Base-by-base conservation (phyloP, 2,888 invertebrate species). In the Agrilus cyanescens region DNA sequence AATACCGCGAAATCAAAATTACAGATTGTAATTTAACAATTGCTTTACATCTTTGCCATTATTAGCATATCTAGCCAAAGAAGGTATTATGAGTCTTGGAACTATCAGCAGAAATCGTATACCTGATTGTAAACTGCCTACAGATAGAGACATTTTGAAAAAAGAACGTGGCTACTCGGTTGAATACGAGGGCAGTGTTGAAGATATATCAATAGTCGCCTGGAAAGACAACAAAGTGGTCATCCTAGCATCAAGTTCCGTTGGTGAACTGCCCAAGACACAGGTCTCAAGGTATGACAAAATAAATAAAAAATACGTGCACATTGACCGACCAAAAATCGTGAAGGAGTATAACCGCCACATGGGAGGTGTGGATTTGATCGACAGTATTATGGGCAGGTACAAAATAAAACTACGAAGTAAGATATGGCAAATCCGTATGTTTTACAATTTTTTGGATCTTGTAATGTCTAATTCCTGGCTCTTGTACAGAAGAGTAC, bases 11-110 rank as follows among this genome's bases (percentile, higher is more conserved):
- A 51, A 55, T 37, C 45, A 51, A 43, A 59, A 60, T 47, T 56
- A 57, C 43, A 39, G 47, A 46, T 13, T 64, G 12, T 63, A 57
- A 48, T 60, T 56, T 47, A 57, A 61, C 43, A 61, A 59, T 46
- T 59, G 53, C 43, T 62, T 55, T 38, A 56, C 56, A 12, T 51
- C 54, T 18, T 6, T 58, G 25, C 50, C 45, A 32, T 46, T 61
- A 12, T 16, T 58, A 13, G 46, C 39, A n/a, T 51, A 52, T 40
- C 40, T 60, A 37, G 44, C 53, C n/a, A 45, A 53, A 40, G 40
- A 50, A 43, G 59, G 58, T 31, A 60, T 62, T 33, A 41, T 48
- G 31, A 40, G 46, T 18, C 32, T 62, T 29, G 59, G 59, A 12
- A 62, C 61, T 25, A 52, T 58, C 12, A 38, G 58, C 37, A 48